phyloP scores from a whole-genome alignment of 2,797 vertebrate species.

The Sebastiscus tertius region DNA sequence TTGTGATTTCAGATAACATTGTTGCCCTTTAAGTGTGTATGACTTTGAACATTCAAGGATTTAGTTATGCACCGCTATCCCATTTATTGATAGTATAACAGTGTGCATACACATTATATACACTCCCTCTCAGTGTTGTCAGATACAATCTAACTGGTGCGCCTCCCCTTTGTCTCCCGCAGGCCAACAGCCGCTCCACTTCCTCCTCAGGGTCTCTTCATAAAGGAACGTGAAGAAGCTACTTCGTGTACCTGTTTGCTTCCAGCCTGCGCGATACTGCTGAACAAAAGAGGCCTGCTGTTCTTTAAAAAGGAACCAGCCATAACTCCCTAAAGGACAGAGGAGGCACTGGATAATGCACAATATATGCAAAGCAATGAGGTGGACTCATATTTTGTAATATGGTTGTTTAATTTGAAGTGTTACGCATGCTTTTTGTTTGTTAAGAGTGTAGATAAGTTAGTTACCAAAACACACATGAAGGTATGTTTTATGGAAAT shows the following conservation, averaged over 20 bases:
- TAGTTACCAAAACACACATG: slow-evolving; percentile 34
- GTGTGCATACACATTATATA: background rate
- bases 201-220: slow-evolving; percentile 89
- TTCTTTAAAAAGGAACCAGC: slow-evolving; percentile 57
- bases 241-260: background rate
- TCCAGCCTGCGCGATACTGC: slow-evolving; percentile 19
- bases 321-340: slow-evolving; percentile 49
- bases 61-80: background rate
- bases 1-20: background rate
- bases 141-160: slow-evolving; percentile 17
- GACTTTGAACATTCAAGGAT: background rate
- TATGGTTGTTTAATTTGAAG: slow-evolving; percentile 54
- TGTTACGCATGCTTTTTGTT: slow-evolving; percentile 58
- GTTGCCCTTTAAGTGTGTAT: background rate
- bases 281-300: slow-evolving; percentile 49
- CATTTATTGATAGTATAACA: background rate
- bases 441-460: slow-evolving; percentile 45
- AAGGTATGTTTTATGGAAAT: slow-evolving; percentile 18
- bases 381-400: slow-evolving; percentile 40
- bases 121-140: background rate
- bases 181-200: slow-evolving; percentile 90
- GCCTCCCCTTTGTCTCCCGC: slow-evolving; percentile 62
- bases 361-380: slow-evolving; percentile 60
- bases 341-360: slow-evolving; percentile 49
- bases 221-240: slow-evolving; percentile 88